A percentile compares a stretch with the other conserved stretches of the same genome.
These are phyloP conservation scores for Agrilus biguttatus DNA, from an alignment of 2,888 invertebrate genomes.

Conservation along the genomic window DNA sequence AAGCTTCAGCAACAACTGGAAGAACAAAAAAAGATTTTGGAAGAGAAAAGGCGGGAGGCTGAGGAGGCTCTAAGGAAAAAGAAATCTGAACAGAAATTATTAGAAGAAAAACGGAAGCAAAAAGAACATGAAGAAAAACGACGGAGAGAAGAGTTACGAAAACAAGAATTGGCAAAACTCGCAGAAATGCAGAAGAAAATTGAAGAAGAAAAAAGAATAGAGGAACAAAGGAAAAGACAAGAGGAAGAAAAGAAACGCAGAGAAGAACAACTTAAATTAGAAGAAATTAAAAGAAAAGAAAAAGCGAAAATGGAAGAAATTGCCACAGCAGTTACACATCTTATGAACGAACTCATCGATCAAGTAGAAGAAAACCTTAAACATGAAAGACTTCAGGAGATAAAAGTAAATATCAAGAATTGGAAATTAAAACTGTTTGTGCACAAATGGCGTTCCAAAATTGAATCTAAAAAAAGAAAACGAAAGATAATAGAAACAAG, in stretches of 20 bases:
- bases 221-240: slow-evolving; percentile 4
- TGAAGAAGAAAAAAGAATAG: slow-evolving; percentile 9
- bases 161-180: slow-evolving; percentile 9
- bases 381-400: slow-evolving; percentile 25
- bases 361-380: slow-evolving; percentile 25
- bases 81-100: slow-evolving; percentile 12
- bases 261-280: slow-evolving; percentile 6
- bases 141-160: slow-evolving; percentile 13
- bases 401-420: slow-evolving; percentile 25
- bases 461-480: slow-evolving; percentile 29
- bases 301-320: slow-evolving; percentile 11
- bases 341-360: slow-evolving; percentile 23
- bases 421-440: slow-evolving; percentile 28
- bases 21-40: slow-evolving; percentile 9
- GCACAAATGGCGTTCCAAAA: slow-evolving; percentile 32
- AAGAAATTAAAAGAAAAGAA: slow-evolving; percentile 2
- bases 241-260: slow-evolving; percentile 9
- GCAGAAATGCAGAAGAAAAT: slow-evolving; percentile 6
- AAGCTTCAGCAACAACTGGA: slow-evolving; percentile 4
- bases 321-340: slow-evolving; percentile 18
- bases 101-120: slow-evolving; percentile 9
- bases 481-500: slow-evolving; percentile 38
- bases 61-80: slow-evolving; percentile 5
- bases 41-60: slow-evolving; percentile 1
- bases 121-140: slow-evolving; percentile 9